These are phyloP conservation scores for Capreolus pygargus DNA, from an alignment of 2,113 vertebrate species.

Conservation along the genomic window DNA sequence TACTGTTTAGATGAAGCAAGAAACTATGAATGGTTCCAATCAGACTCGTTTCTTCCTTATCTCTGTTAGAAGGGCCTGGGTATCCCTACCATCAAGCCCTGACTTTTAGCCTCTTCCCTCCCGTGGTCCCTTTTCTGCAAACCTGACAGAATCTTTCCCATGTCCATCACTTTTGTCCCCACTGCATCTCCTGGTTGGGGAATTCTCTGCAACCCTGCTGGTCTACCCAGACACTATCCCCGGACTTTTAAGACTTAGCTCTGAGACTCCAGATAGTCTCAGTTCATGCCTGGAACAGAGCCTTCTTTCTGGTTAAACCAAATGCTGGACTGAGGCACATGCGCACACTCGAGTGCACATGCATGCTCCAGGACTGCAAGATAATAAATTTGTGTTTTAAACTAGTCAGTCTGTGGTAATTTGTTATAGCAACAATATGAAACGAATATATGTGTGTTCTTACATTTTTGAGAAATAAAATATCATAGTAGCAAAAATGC, in stretches of 20 bases:
- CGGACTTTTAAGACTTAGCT: neutral
- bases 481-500: neutral
- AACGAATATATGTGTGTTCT: neutral
- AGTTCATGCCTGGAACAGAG: neutral
- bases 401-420: neutral
- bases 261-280: neutral
- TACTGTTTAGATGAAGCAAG: neutral
- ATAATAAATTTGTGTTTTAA: neutral
- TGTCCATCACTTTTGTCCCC: neutral
- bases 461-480: conserved; percentile 42
- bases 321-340: neutral
- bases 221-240: neutral
- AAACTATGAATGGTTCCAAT: neutral
- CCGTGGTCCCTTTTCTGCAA: neutral
- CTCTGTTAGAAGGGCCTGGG: neutral
- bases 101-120: neutral
- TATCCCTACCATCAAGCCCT: neutral
- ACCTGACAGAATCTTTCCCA: neutral
- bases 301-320: neutral
- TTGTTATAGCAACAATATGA: neutral
- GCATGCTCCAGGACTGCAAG: neutral
- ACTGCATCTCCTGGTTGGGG: neutral
- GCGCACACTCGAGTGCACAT: fast-evolving
- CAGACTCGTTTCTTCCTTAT: neutral
- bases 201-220: neutral